Base-by-base conservation (phyloP, 2,113 vertebrate genomes). In the Syngnathus typhle region DNA sequence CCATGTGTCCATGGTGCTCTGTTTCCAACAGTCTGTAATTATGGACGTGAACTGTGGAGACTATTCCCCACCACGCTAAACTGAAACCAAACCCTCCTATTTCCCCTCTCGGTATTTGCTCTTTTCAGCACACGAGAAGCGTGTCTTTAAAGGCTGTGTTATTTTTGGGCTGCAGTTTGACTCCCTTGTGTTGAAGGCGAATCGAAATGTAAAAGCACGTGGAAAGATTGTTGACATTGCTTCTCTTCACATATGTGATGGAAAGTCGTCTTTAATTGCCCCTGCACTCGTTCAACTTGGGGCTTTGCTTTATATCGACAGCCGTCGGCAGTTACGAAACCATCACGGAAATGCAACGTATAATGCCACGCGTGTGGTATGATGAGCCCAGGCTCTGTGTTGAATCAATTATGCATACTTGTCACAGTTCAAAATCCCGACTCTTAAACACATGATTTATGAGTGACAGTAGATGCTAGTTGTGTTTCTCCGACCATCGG, bases 21-120 rank as follows among this genome's bases (percentile, higher is more conserved):
- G 60, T 81, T 85, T 83, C 85, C 89, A 88, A 70, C 82, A 79
- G 70, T 80, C 75, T 78, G 76, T 89, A 89, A 89, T 90, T 87
- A 89, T 73, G 89, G 89, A 76, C 59, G 72, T 75, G 82, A 66
- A 73, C 77, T 83, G 75, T 77, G 78, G 82, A 76, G 78, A 78
- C 81, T 64, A 74, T 75, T 79, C 73, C 82, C 83, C 74, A 86
- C 77, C 85, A 79, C 70, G 81, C 85, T 78, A 62, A 84, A 80
- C 85, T 84, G 85, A 87, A 88, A 85, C 82, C 69, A 82, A 82
- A 88, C 81, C 77, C 84, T 15, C 63, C 64, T 71, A 86, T 86
- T 88, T 86, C 85, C 27, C 85, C 78, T 55, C 73, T 75, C 71
- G 70, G 76, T 86, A 87, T 88, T 90, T 78, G 77, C 77, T 88